Percentiles rank a stretch among this genome's conserved stretches.
phyloP scores from a whole-genome alignment of 2,888 invertebrate species.

The Noctua janthe region DNA sequence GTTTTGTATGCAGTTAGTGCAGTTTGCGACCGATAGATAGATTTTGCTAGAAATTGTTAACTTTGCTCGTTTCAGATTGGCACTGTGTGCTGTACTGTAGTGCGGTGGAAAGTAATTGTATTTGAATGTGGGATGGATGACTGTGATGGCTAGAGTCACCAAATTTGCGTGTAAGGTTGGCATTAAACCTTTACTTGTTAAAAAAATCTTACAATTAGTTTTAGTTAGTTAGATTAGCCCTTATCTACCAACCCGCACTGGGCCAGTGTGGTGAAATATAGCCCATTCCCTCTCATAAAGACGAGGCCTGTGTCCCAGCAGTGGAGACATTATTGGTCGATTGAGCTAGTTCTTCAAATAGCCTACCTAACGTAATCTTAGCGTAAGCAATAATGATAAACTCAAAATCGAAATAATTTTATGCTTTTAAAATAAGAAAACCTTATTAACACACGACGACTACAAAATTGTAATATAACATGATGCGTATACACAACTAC shows the following conservation, averaged over 20 bases:
- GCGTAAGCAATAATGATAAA: no score
- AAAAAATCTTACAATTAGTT: background rate
- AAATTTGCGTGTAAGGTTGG: background rate
- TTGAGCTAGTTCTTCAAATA: no score
- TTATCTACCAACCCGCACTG: no score
- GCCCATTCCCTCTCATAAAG: no score
- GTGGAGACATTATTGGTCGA: no score
- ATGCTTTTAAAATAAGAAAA: background rate
- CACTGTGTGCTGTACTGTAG: constrained; percentile 18
- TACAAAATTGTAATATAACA: background rate
- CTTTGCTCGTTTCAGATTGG: constrained; percentile 57
- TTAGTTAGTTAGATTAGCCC: no score
- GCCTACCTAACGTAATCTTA: no score
- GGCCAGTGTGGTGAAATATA: no score
- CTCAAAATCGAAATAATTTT: background rate
- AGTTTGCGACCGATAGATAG: constrained; percentile 55
- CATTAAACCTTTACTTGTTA: background rate
- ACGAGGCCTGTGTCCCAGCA: no score
- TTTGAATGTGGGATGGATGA: constrained; percentile 47
- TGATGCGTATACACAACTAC: background rate
- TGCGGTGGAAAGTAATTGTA: constrained; percentile 44
- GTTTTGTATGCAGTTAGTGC: constrained; percentile 64
- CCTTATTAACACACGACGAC: background rate
- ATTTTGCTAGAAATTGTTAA: constrained; percentile 62
- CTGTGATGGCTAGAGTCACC: background rate